Evolutionary conservation across 2,113 vertebrate species (phyloP).

Genomic region (Noctilio leporinus): DNA sequence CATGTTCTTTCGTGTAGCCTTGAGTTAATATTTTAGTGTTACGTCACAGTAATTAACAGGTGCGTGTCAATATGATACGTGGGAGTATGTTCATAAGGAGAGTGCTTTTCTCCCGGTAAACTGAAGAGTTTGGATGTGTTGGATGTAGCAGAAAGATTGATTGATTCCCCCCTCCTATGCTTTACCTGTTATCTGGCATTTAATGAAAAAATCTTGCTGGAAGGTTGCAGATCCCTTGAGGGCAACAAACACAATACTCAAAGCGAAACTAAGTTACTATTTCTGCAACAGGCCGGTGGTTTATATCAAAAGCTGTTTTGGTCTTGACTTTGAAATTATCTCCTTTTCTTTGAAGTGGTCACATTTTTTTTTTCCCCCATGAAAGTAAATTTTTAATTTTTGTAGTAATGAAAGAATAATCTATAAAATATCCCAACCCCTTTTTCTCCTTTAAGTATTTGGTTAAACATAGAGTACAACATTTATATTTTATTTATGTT

Average conservation of each 20-base stretch:
- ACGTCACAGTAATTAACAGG: not conserved
- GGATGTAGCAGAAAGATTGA: not conserved
- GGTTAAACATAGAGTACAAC: constrained; percentile 45
- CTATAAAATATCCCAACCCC: constrained; percentile 1
- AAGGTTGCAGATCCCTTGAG: constrained; percentile 73
- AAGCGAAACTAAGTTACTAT: constrained; percentile 73
- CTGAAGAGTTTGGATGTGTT: not conserved
- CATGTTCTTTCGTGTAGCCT: not conserved
- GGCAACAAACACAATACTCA: constrained; percentile 58
- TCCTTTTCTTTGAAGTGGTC: constrained; percentile 78
- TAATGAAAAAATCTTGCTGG: constrained; percentile 53
- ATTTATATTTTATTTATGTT: constrained; percentile 48
- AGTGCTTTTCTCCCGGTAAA: not conserved
- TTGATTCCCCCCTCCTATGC: not conserved
- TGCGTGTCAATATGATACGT: not conserved
- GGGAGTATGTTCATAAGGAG: not conserved
- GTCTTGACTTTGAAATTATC: constrained; percentile 60
- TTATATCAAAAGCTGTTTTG: constrained; percentile 68
- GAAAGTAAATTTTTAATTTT: not conserved
- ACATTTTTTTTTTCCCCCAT: not conserved
- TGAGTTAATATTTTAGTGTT: not conserved
- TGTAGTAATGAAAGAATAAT: not conserved
- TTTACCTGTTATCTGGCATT: constrained; percentile 27
- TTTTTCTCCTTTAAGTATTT: not conserved
- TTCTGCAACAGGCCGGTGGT: constrained; percentile 67